These are phyloP conservation scores for Orbicella faveolata DNA, from an alignment of 64 coral and sea anemone species.

Conservation along the genomic window DNA sequence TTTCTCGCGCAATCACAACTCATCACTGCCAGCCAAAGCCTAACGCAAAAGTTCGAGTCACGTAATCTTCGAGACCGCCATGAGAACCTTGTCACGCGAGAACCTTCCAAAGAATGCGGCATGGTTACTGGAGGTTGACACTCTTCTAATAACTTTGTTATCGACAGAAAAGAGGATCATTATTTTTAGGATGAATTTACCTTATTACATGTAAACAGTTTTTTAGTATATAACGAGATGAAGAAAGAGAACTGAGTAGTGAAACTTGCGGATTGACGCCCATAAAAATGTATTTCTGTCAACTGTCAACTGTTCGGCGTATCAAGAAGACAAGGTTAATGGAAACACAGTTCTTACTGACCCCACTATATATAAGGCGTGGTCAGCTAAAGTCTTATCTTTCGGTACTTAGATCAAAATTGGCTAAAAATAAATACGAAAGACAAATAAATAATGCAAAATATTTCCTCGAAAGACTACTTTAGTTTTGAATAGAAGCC, in stretches of 20 bases:
- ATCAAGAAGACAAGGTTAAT: background rate
- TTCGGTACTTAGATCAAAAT: too few relatives aligned
- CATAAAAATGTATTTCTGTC: background rate
- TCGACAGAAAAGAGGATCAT: too few relatives aligned
- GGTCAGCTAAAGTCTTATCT: background rate
- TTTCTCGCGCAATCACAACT: background rate
- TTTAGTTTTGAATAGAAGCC: too few relatives aligned
- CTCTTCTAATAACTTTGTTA: too few relatives aligned
- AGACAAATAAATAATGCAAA: too few relatives aligned
- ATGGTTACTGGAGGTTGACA: too few relatives aligned
- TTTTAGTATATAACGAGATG: background rate
- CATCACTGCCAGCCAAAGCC: background rate
- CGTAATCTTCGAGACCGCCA: background rate
- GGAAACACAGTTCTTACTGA: background rate
- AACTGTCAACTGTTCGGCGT: background rate
- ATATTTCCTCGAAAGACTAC: too few relatives aligned
- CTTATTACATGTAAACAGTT: background rate
- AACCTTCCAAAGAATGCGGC: too few relatives aligned
- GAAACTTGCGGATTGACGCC: background rate
- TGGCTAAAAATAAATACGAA: too few relatives aligned
- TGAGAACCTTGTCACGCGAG: too few relatives aligned
- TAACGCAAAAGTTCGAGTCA: background rate
- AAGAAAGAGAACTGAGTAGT: background rate
- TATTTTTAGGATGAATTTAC: background rate
- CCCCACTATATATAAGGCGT: background rate